Evolutionary conservation across 2,113 vertebrate genomes (phyloP).

Genomic region (Paracanthobrama guichenoti): DNA sequence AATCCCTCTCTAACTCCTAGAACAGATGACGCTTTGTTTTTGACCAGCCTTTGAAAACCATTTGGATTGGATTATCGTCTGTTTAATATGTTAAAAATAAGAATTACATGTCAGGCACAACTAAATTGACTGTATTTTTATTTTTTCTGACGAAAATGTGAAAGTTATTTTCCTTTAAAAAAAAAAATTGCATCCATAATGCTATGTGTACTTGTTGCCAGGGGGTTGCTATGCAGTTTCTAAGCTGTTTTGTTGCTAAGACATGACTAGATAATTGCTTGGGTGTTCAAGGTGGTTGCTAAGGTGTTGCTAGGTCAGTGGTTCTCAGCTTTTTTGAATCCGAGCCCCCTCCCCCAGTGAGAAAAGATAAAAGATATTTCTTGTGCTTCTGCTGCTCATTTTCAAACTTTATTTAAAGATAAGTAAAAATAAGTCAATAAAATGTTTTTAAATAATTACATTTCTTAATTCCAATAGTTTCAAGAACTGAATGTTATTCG

Average conservation of each 20-base stretch:
- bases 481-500: no score
- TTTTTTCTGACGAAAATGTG: background rate
- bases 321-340: background rate
- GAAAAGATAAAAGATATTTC: no score
- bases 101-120: background rate
- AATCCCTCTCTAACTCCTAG: background rate
- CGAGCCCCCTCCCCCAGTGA: background rate
- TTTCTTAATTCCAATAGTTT: no score
- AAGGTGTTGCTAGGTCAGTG: background rate
- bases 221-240: no score
- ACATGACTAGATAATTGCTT: no score
- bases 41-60: background rate
- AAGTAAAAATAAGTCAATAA: no score
- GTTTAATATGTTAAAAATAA: background rate
- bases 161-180: background rate
- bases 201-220: background rate
- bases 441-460: no score
- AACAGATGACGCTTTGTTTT: conserved; percentile 12
- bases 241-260: no score
- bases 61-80: background rate
- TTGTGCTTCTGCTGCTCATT: no score
- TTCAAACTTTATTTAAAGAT: no score
- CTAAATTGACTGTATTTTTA: background rate
- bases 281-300: no score
- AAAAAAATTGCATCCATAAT: background rate